Evolutionary conservation across 2,888 invertebrate species (phyloP).

Genomic region (Aethes cnicana): DNA sequence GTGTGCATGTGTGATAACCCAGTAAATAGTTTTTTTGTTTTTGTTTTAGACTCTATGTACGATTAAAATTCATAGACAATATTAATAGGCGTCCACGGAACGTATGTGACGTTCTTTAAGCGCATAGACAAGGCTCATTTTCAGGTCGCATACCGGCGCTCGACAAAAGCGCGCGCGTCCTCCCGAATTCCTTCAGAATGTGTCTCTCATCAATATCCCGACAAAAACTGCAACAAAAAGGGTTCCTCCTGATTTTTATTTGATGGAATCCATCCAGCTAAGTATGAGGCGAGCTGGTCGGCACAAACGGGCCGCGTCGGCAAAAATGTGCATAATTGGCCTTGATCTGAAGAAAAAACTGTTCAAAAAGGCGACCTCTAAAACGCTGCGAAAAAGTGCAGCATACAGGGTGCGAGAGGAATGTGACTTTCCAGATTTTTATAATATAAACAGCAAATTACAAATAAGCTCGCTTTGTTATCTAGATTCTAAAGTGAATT

Average conservation of each 20-base stretch:
- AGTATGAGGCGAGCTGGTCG: slow-evolving; percentile 63
- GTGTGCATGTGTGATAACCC: no score
- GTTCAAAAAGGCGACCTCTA: slow-evolving; percentile 77
- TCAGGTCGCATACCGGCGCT: slow-evolving; percentile 18
- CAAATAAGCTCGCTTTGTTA: no score
- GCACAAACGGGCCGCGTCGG: slow-evolving; percentile 72
- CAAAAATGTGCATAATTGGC: slow-evolving; percentile 82
- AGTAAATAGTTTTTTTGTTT: no score
- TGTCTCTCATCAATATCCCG: slow-evolving; percentile 72
- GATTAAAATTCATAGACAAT: no score
- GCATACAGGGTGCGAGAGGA: slow-evolving; percentile 60
- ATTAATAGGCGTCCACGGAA: no score
- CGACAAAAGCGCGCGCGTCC: slow-evolving; percentile 40
- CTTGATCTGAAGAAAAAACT: slow-evolving; percentile 70
- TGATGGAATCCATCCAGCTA: slow-evolving; percentile 73
- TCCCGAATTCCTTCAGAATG: slow-evolving; percentile 70
- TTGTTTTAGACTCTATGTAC: no score
- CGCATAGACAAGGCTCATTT: neutral
- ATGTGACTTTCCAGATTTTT: neutral
- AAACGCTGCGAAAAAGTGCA: slow-evolving; percentile 79
- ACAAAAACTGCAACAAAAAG: slow-evolving; percentile 75
- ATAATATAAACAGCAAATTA: no score
- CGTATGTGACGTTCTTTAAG: no score
- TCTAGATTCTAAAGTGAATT: no score
- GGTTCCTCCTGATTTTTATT: slow-evolving; percentile 71